Base-by-base conservation (phyloP, 1,140 invertebrate genomes). In the Cardiocondyla obscurior region DNA sequence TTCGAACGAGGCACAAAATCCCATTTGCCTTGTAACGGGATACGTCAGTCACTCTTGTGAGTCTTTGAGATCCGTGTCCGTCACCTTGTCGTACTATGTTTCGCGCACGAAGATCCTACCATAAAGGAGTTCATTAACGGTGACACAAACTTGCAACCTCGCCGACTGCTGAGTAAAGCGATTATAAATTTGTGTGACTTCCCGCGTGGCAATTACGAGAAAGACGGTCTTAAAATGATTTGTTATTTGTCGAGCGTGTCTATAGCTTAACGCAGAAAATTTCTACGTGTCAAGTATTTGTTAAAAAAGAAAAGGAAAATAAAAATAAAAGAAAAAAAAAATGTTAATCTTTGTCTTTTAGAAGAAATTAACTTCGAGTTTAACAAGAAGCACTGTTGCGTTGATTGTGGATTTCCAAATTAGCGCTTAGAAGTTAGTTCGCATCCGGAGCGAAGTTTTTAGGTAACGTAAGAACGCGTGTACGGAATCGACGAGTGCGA, bases 1-100 rank as follows among this genome's bases (percentile, higher is more conserved):
- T 70, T 82, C 53, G 60, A 69, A 65, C 57, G 57, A 28, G 77
- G 49, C 65, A 72, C n/a, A 19, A 42, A 73, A 84, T 84, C 25
- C 72, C 82, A 67, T 55, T 70, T 62, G 16, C 46, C 76, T 73
- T 82, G 79, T 82, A 79, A 82, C 83, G 22, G 36, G 51, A 51
- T 55, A 73, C 30, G 64, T 73, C 73, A 81, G 58, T 81, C 77
- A 65, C 72, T 16, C 53, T 67, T 49, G 25, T 3, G 16, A 39
- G 65, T 72, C 79, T 73, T 81, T 82, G 79, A 53, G n/a, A 16
- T 16, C 57, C 30, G 12, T 53, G 76, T 81, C 58, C 76, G 44
- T 84, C 62, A 64, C 16, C 30, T 39, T 25, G 19, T 70, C 44
- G 70, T 62, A 19, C 25, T n/a, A 79, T 79, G 64, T 57, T 79